Conservation (phyloP, 2,888 invertebrate species). For the Ophonus ardosiacus region DNA sequence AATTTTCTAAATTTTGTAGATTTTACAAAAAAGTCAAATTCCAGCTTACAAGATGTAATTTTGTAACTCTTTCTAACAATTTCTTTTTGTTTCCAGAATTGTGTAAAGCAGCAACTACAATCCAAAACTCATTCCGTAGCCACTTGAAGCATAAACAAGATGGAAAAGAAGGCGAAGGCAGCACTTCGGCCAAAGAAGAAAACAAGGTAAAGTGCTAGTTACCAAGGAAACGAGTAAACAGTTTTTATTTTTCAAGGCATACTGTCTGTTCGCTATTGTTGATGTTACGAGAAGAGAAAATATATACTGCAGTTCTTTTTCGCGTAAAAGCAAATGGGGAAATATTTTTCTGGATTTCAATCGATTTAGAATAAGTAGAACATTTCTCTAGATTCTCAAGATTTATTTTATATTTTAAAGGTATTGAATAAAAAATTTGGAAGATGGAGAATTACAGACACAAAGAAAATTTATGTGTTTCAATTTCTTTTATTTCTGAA, state of each 20-base stretch:
- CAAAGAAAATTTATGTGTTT: too few relatives aligned
- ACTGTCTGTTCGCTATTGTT: neutral
- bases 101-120: conserved; percentile 91
- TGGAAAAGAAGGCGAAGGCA: conserved; percentile 50
- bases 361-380: neutral
- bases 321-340: neutral
- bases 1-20: too few relatives aligned
- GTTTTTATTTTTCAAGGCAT: neutral
- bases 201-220: conserved; percentile 65
- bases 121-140: conserved; percentile 94
- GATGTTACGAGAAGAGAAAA: neutral
- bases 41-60: too few relatives aligned
- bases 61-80: too few relatives aligned
- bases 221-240: neutral
- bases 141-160: conserved; percentile 89
- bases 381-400: neutral
- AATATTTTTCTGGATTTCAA: neutral
- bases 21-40: too few relatives aligned
- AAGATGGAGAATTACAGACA: neutral
- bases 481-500: too few relatives aligned
- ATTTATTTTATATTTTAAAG: neutral
- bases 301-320: neutral
- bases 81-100: conserved; percentile 79
- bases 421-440: neutral
- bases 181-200: conserved; percentile 69